Evolutionary conservation across 2,797 vertebrate genomes (phyloP).

Genomic region (Leuciscus waleckii): DNA sequence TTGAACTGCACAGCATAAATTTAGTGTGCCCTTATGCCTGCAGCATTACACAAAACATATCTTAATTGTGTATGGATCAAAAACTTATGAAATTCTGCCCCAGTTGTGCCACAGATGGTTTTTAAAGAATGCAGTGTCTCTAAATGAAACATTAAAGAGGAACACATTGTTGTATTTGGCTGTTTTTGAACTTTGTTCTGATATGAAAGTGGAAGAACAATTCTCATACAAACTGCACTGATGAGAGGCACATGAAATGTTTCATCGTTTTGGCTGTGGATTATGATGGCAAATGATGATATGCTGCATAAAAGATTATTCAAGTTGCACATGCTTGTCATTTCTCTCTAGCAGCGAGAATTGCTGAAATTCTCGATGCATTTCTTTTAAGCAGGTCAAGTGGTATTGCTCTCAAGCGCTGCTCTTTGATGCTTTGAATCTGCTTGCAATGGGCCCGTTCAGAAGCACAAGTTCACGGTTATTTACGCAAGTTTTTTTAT

Average conservation of each 20-base stretch:
- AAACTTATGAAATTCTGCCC: not conserved
- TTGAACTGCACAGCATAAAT: not conserved
- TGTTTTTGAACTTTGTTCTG: slow-evolving; percentile 3
- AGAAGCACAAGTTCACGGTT: not conserved
- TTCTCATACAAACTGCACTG: not conserved
- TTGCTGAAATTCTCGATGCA: not conserved
- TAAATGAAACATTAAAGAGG: slow-evolving; percentile 4
- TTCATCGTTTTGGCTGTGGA: slow-evolving; percentile 17
- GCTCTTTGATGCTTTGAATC: slow-evolving; percentile 27
- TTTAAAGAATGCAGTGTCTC: not conserved
- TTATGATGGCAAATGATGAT: slow-evolving; percentile 22
- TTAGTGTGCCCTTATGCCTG: not conserved
- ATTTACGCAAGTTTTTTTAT: slow-evolving; percentile 13
- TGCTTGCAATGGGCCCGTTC: slow-evolving; percentile 14
- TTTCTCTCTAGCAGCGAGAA: not conserved
- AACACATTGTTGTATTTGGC: not conserved
- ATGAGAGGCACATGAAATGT: not conserved
- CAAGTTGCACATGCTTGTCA: not conserved
- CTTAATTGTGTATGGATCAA: not conserved
- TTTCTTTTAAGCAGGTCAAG: slow-evolving; percentile 19
- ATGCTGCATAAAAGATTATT: slow-evolving; percentile 5
- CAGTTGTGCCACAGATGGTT: not conserved
- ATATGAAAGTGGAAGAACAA: not conserved
- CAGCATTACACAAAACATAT: not conserved
- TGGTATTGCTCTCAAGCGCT: slow-evolving; percentile 23